Evolutionary conservation across 2,113 vertebrate genomes (phyloP).

Genomic region (Hystrix cristata): DNA sequence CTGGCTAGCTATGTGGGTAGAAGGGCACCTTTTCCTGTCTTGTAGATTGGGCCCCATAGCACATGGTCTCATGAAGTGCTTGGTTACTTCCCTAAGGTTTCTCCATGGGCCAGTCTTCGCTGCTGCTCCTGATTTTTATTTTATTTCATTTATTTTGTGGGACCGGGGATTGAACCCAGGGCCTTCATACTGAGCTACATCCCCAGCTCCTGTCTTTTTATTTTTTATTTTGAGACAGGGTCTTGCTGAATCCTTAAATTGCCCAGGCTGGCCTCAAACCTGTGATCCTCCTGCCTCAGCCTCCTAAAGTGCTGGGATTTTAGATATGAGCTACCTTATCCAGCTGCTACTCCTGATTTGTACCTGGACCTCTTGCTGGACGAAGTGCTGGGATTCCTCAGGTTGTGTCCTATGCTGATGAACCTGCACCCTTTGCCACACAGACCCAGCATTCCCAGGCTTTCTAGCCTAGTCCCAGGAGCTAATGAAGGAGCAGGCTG

Average conservation of each 20-base stretch:
- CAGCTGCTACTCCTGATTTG: neutral
- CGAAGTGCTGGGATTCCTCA: neutral
- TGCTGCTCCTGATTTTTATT: neutral
- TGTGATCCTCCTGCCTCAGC: neutral
- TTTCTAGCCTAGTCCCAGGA: neutral
- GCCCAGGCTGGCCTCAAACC: neutral
- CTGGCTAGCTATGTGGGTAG: slow-evolving; percentile 47
- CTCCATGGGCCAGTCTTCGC: neutral
- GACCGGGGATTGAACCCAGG: neutral
- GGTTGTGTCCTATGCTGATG: neutral
- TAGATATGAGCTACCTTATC: neutral
- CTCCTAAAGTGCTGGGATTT: neutral
- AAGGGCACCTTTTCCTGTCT: slow-evolving; percentile 10
- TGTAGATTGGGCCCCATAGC: neutral
- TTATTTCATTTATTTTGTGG: neutral
- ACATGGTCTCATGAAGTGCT: neutral
- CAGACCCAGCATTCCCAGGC: neutral
- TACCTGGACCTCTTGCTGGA: slow-evolving; percentile 15
- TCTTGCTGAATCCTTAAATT: neutral
- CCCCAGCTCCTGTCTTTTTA: neutral
- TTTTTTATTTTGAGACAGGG: neutral
- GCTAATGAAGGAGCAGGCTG: slow-evolving; percentile 42
- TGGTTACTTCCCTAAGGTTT: neutral
- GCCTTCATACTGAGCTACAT: neutral
- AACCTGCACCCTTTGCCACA: neutral